These are phyloP conservation scores for Pristionchus japonicus DNA, from an alignment of 2,888 invertebrate genomes.

Conservation along the genomic window DNA sequence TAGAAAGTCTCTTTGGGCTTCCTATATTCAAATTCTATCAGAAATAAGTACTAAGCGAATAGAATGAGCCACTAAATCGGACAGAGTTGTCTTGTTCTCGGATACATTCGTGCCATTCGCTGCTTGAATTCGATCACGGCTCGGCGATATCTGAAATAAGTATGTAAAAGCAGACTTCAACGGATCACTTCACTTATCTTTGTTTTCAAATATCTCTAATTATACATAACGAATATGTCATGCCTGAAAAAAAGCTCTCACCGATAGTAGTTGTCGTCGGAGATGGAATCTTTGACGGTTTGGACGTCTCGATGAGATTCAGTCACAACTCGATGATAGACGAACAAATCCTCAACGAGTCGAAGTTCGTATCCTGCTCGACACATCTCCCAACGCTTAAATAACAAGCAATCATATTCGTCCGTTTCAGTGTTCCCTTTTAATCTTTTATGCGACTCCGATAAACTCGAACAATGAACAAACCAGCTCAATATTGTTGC, in stretches of 20 bases:
- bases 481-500: conserved; percentile 59
- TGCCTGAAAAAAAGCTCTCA: background rate
- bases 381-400: conserved; percentile 62
- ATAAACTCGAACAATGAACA: background rate
- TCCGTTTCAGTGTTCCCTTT: too few species aligned
- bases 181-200: background rate
- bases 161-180: too few species aligned
- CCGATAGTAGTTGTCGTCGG: background rate
- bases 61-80: background rate
- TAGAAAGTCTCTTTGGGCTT: too few species aligned
- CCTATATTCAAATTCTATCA: too few species aligned
- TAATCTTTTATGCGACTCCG: too few species aligned
- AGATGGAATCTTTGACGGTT: background rate
- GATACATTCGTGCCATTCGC: conserved; percentile 17
- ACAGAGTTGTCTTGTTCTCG: background rate
- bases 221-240: background rate
- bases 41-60: too few species aligned
- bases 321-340: conserved; percentile 50
- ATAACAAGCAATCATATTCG: background rate
- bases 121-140: conserved; percentile 4
- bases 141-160: conserved; percentile 14
- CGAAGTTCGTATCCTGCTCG: conserved; percentile 55
- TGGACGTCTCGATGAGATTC: background rate
- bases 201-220: background rate
- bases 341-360: conserved; percentile 57